Evolutionary conservation across 1,140 invertebrate genomes (phyloP).

Genomic region (Achroia grisella): DNA sequence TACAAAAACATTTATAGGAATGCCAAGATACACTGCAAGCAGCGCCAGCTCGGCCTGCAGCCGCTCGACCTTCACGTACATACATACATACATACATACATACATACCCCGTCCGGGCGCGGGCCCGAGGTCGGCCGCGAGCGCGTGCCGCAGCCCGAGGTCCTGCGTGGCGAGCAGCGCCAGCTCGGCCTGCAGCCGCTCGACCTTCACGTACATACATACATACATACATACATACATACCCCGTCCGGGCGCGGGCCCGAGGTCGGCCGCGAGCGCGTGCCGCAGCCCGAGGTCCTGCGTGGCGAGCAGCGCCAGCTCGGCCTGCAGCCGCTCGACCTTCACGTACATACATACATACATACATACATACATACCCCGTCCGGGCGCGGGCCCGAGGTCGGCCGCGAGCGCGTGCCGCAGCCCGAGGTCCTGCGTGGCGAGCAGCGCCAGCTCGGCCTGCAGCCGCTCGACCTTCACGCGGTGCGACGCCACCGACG

Average conservation of each 20-base stretch:
- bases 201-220: slow-evolving; percentile 75
- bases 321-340: slow-evolving; percentile 77
- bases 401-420: slow-evolving; percentile 48
- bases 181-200: slow-evolving; percentile 77
- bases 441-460: slow-evolving; percentile 74
- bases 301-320: slow-evolving; percentile 72
- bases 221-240: no score
- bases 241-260: slow-evolving; percentile 1
- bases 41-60: slow-evolving; percentile 77
- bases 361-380: not conserved
- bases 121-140: slow-evolving; percentile 25
- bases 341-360: no score
- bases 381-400: not conserved
- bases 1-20: no score
- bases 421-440: slow-evolving; percentile 62
- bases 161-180: slow-evolving; percentile 68
- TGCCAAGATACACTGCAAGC: no score
- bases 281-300: slow-evolving; percentile 64
- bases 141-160: slow-evolving; percentile 57
- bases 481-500: slow-evolving; percentile 76
- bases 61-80: slow-evolving; percentile 75
- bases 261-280: slow-evolving; percentile 35
- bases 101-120: no score
- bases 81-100: no score
- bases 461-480: slow-evolving; percentile 78